phyloP scores from a whole-genome alignment of 2,113 vertebrate species.

The Dolichotis patagonum region DNA sequence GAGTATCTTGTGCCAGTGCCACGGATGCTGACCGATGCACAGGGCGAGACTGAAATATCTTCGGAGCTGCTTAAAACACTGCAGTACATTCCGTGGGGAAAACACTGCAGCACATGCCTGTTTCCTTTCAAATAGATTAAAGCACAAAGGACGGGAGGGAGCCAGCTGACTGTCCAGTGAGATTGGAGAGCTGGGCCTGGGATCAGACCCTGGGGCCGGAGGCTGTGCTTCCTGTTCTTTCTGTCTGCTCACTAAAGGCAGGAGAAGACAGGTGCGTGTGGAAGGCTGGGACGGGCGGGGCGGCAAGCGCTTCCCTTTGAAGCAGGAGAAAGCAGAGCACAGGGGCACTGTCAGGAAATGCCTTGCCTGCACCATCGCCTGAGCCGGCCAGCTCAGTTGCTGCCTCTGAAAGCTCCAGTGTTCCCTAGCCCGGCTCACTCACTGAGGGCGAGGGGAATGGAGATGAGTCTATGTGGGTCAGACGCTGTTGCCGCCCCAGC shows the following conservation, averaged over 20 bases:
- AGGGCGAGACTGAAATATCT: neutral
- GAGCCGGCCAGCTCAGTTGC: neutral
- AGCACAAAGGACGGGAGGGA: neutral
- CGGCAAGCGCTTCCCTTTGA: neutral
- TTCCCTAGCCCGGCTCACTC: neutral
- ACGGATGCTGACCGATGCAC: neutral
- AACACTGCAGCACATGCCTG: neutral
- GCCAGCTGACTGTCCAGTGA: neutral
- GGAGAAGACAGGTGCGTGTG: neutral
- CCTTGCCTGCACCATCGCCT: constrained; percentile 12
- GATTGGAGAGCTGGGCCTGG: neutral
- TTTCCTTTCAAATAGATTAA: constrained; percentile 19
- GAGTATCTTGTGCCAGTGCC: neutral
- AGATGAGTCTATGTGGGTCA: constrained; percentile 47
- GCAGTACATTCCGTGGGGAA: neutral
- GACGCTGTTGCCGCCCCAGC: neutral
- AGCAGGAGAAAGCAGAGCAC: neutral
- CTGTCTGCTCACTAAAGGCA: neutral
- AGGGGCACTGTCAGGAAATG: constrained; percentile 35
- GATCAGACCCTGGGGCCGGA: neutral
- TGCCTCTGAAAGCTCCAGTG: constrained; percentile 18
- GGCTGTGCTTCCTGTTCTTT: constrained; percentile 22
- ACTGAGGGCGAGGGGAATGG: neutral
- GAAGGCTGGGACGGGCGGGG: neutral
- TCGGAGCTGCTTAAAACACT: neutral